phyloP scores from a whole-genome alignment of 2,797 vertebrate genomes.

The Enteromius fasciolatus region DNA sequence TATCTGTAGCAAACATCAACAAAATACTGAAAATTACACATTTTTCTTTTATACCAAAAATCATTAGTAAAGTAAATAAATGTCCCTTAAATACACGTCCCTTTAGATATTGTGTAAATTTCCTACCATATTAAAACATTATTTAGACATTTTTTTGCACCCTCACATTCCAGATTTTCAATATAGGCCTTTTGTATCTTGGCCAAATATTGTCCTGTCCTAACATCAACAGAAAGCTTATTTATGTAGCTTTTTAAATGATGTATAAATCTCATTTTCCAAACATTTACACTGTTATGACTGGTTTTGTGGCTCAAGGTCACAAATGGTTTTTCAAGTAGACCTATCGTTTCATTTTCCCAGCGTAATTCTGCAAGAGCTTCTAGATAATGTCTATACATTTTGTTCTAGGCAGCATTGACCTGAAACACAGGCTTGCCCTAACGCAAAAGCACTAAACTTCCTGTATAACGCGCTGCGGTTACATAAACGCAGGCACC shows the following conservation, averaged over 20 bases:
- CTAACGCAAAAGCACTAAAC: not conserved
- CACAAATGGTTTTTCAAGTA: not conserved
- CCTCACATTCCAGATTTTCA: not conserved
- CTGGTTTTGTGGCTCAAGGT: not conserved
- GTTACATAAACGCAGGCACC: constrained; percentile 37
- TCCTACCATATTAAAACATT: not conserved
- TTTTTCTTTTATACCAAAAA: not conserved
- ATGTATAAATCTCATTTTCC: not conserved
- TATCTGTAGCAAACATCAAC: not conserved
- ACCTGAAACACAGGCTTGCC: not conserved
- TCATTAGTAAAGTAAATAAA: not conserved
- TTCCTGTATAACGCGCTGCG: not conserved
- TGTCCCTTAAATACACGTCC: not conserved
- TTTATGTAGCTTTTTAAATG: not conserved
- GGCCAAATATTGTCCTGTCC: not conserved
- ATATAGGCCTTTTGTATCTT: not conserved
- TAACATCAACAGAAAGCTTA: not conserved
- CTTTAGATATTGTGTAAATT: not conserved
- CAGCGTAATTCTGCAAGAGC: not conserved
- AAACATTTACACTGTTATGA: not conserved
- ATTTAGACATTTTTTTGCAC: not conserved
- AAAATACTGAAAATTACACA: not conserved
- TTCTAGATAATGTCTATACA: not conserved
- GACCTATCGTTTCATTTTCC: not conserved
- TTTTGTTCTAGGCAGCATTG: not conserved